phyloP scores from a whole-genome alignment of 2,113 vertebrate genomes.

The rat (Rattus norvegicus) region GRCr8 NC_086023.1:153792001-153792500 shows the following conservation, averaged over 20 bases:
- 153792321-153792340: not conserved
- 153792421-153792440: not conserved
- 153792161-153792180: not conserved
- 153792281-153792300: not conserved
- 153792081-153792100: conserved; percentile 32
- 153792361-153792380: not conserved
- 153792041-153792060: not conserved
- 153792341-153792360: not conserved
- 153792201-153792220: not conserved
- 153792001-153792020: not conserved
- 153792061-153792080: not conserved
- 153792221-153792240: not conserved
- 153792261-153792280: not conserved
- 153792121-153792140: not conserved
- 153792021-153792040: conserved; percentile 18
- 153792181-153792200: not conserved
- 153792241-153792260: not conserved
- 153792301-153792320: not conserved
- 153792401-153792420: not conserved
- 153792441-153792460: not conserved
- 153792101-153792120: conserved; percentile 47
- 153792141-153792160: not conserved
- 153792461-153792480: not conserved
- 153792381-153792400: not conserved
- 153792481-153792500: not conserved